Percentiles rank a stretch among this genome's conserved stretches.
These are phyloP conservation scores for Carassius gibelio DNA, from an alignment of 2,113 vertebrate species.

Conservation along the genomic window DNA sequence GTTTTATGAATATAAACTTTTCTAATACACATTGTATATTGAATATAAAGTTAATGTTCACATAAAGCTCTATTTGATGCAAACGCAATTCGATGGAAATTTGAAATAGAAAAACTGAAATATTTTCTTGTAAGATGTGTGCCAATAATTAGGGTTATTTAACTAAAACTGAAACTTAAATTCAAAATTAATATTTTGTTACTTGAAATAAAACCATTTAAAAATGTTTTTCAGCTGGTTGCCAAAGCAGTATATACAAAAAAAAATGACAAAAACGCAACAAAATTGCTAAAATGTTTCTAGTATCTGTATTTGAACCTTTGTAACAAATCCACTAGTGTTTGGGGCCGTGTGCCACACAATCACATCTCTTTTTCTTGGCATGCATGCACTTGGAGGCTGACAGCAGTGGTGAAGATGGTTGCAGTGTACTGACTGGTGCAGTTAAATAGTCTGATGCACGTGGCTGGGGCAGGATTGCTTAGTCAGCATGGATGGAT, in stretches of 20 bases:
- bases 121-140: too few species aligned
- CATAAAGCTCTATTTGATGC: background rate
- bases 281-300: too few species aligned
- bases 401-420: background rate
- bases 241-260: too few species aligned
- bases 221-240: too few species aligned
- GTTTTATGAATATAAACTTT: background rate
- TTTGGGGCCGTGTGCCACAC: background rate
- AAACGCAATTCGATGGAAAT: background rate
- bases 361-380: background rate
- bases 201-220: too few species aligned
- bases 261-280: too few species aligned
- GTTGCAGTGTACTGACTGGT: background rate
- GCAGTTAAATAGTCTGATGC: slow-evolving; percentile 9
- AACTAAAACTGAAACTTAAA: background rate
- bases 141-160: background rate
- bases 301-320: background rate
- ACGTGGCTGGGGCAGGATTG: slow-evolving; percentile 30
- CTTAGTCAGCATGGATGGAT: slow-evolving; percentile 42
- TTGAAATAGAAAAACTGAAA: background rate
- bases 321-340: background rate
- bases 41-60: background rate
- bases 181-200: too few species aligned
- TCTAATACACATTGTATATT: too few species aligned
- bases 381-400: background rate